phyloP scores from a whole-genome alignment of 2,113 vertebrate genomes.

The Pluvianellus socialis region DNA sequence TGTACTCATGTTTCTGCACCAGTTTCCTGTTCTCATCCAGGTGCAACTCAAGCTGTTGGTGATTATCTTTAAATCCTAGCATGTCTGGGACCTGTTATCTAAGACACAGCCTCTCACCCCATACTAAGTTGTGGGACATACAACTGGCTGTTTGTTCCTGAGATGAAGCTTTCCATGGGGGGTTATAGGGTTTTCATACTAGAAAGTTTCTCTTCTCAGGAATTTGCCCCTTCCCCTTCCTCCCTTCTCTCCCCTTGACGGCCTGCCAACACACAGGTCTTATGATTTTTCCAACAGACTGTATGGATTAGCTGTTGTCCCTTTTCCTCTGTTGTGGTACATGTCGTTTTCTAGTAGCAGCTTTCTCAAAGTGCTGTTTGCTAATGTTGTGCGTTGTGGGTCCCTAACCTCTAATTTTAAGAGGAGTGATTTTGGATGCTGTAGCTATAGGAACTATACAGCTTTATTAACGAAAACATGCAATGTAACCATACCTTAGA shows the following conservation, averaged over 20 bases:
- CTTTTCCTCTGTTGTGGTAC: not conserved
- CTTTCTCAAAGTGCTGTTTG: not conserved
- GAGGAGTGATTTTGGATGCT: not conserved
- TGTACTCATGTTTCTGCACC: not conserved
- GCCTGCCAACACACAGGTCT: not conserved
- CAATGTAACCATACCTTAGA: not conserved
- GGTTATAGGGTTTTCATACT: not conserved
- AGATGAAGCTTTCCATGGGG: not conserved
- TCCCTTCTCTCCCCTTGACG: not conserved
- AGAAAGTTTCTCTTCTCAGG: not conserved
- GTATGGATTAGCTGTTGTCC: not conserved
- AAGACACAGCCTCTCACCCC: not conserved
- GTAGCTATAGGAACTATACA: not conserved
- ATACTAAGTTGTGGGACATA: not conserved
- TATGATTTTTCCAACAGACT: not conserved
- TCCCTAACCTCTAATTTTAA: not conserved
- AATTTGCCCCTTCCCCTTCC: not conserved
- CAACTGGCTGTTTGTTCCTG: not conserved
- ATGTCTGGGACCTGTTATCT: conserved; percentile 14
- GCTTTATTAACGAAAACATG: not conserved
- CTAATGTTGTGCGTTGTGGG: not conserved
- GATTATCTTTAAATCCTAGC: conserved; percentile 28
- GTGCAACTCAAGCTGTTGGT: conserved; percentile 37
- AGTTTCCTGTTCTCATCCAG: not conserved
- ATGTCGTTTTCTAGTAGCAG: not conserved